Base-by-base conservation (phyloP, 2,888 invertebrate genomes). In the Lagria hirta region DNA sequence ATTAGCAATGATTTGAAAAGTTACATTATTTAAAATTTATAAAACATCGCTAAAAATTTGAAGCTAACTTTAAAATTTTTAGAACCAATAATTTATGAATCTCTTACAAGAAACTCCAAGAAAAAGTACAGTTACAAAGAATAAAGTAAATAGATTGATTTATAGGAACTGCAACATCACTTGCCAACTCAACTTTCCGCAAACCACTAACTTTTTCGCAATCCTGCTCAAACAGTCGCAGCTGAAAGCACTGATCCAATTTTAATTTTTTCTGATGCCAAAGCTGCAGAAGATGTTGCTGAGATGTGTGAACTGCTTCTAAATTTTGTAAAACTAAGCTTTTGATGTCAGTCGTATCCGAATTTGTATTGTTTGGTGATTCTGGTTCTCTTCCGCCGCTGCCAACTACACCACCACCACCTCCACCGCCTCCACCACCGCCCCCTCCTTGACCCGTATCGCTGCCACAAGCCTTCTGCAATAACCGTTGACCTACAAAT, bases 231-330 rank as follows among this genome's bases (percentile, higher is more conserved):
- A 97, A 96, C 28, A 97, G 81, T 32, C 96, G 79, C 59, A 97
- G 79, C 70, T 98, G 96, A 68, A 96, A 92, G 69, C 96, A 95
- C 72, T 97, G 96, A 67, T 97, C 96, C 51, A 98, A 78, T 71
- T 95, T 91, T 62, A 88, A 81, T 67, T 95, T 91, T 69, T 96
- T 94, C 62, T 89, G 88, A 66, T 94, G 92, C 97, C 97, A 98
- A 42, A 93, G 75, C 62, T 93, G 92, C 51, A 92, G 81, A 29
- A 97, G 82, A 65, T 95, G 91, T 66, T 93, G 89, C 64, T 95
- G 91, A 0, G 90, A 88, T 3, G 88, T 84, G 56, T 92, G 88
- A 14, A 95, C 88, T 48, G 91, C 86, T 61, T 91, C 86, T 36
- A 91, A 78, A 70, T 91, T 89, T 55, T 88, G 83, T 55, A 90